These are phyloP conservation scores for Lasioglossum morio DNA, from an alignment of 2,888 invertebrate genomes.

Conservation along the genomic window DNA sequence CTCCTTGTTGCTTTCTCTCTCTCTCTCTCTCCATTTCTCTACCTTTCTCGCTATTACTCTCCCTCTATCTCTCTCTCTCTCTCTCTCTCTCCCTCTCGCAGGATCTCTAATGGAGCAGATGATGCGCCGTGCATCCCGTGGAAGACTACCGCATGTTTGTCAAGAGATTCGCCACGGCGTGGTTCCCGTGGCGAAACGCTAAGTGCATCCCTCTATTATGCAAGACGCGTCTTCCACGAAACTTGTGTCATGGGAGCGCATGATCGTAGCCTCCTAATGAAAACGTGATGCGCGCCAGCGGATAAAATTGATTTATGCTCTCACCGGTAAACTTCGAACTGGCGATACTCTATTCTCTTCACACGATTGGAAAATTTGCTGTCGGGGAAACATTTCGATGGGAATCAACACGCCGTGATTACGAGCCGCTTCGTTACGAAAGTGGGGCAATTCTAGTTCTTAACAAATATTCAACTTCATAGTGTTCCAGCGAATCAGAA, in stretches of 20 bases:
- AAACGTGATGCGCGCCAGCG: constrained; percentile 54
- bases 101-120: constrained; percentile 67
- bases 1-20: not conserved
- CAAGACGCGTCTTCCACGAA: constrained; percentile 74
- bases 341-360: not conserved
- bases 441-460: no score
- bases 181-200: constrained; percentile 79
- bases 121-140: constrained; percentile 58
- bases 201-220: constrained; percentile 79
- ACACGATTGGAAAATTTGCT: not conserved
- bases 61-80: not conserved
- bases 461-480: no score
- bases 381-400: not conserved
- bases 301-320: constrained; percentile 66
- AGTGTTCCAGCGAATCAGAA: no score
- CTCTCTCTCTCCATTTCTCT: not conserved
- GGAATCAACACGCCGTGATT: not conserved
- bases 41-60: not conserved
- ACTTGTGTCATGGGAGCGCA: constrained; percentile 64
- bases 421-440: not conserved
- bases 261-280: constrained; percentile 64
- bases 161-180: constrained; percentile 79
- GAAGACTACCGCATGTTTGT: constrained; percentile 77
- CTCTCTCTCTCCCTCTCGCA: not conserved
- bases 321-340: constrained; percentile 33